Conservation (phyloP, 2,888 invertebrate species). For the Lasioglossum marginatum region DNA sequence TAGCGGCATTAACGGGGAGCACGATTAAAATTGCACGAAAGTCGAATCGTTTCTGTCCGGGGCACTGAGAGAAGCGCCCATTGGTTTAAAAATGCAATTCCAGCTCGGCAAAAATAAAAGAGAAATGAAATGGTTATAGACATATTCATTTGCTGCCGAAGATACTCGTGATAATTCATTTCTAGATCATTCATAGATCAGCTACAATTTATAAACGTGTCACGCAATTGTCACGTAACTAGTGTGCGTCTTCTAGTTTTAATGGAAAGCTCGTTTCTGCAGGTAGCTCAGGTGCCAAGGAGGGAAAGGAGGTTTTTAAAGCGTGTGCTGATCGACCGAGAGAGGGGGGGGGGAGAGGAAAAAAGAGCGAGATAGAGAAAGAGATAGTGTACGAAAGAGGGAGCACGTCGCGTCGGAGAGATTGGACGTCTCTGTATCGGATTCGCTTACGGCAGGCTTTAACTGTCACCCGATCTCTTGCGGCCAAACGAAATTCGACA, state of each 20-base stretch:
- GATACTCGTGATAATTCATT: background rate
- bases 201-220: background rate
- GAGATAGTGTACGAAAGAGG: constrained; percentile 38
- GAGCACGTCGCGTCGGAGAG: constrained; percentile 24
- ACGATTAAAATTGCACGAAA: constrained; percentile 1
- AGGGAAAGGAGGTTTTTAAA: constrained; percentile 48
- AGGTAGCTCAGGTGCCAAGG: constrained; percentile 42
- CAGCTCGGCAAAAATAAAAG: background rate
- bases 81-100: background rate
- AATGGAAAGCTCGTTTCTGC: constrained; percentile 65
- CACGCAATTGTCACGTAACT: background rate
- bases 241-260: constrained; percentile 28
- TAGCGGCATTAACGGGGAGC: background rate
- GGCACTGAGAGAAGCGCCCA: background rate
- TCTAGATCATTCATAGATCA: background rate
- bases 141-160: background rate
- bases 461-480: constrained; percentile 59
- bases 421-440: constrained; percentile 69
- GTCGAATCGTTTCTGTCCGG: constrained; percentile 26
- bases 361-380: background rate
- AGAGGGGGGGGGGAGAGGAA: constrained; percentile 28
- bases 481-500: constrained; percentile 66
- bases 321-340: background rate
- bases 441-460: constrained; percentile 61
- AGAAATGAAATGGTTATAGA: background rate